phyloP scores from a whole-genome alignment of 2,888 invertebrate species.

The Apotomis betuletana region DNA sequence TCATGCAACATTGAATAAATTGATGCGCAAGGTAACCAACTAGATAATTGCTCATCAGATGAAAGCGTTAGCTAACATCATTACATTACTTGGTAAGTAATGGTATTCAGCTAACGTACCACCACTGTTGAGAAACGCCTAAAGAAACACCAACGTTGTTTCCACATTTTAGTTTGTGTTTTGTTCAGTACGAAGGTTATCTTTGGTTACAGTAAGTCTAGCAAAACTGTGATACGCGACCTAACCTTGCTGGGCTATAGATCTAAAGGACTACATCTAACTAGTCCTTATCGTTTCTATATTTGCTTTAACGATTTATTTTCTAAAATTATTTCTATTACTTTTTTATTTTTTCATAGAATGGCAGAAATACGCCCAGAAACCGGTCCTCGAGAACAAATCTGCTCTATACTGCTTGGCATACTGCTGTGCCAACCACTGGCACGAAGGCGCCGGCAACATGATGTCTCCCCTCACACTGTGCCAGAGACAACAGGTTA shows the following conservation, averaged over 20 bases:
- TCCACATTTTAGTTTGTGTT: too few relatives aligned
- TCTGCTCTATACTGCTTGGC: conserved; percentile 81
- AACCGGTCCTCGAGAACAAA: conserved; percentile 64
- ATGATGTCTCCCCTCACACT: conserved; percentile 81
- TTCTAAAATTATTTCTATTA: too few relatives aligned
- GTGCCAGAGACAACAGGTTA: conserved; percentile 81
- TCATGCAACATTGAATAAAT: conserved; percentile 11
- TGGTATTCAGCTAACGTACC: too few relatives aligned
- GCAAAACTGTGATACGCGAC: too few relatives aligned
- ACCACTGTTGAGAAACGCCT: too few relatives aligned
- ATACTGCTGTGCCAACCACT: conserved; percentile 79
- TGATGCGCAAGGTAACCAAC: not conserved
- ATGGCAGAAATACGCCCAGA: conserved; percentile 82
- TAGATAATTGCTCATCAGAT: not conserved
- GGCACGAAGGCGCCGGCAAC: conserved; percentile 80
- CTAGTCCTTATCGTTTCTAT: too few relatives aligned
- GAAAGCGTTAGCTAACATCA: not conserved
- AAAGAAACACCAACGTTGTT: too few relatives aligned
- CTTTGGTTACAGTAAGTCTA: too few relatives aligned
- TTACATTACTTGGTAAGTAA: not conserved
- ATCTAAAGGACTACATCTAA: too few relatives aligned
- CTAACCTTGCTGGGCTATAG: too few relatives aligned
- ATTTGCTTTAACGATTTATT: too few relatives aligned
- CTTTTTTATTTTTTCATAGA: conserved; percentile 62
- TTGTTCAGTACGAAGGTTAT: too few relatives aligned